Conservation (phyloP, 2,113 vertebrate genomes). For the Peromyscus californicus region DNA sequence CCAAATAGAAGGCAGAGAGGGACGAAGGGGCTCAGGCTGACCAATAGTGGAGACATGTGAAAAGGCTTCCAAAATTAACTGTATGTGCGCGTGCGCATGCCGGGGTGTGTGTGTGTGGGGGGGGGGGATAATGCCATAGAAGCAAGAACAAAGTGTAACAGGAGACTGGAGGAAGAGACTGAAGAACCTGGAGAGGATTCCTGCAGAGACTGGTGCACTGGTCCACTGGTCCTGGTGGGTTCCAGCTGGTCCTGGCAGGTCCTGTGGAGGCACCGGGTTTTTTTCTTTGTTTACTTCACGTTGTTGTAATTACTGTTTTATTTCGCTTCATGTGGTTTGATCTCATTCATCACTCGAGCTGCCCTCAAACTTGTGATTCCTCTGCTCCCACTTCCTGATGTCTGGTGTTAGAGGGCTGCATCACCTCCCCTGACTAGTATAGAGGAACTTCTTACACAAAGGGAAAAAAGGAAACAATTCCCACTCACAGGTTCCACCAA, state of each 20-base stretch:
- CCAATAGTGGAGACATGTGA: background rate
- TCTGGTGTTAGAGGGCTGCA: background rate
- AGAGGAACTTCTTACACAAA: background rate
- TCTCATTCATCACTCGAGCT: background rate
- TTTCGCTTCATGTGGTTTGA: background rate
- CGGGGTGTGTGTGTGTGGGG: background rate
- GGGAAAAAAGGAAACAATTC: background rate
- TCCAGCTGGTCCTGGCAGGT: background rate
- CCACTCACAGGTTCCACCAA: background rate
- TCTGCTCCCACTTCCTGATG: background rate
- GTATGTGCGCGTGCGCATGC: no score
- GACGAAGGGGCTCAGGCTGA: no score
- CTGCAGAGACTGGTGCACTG: background rate
- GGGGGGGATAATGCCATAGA: rapidly evolving
- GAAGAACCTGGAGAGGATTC: background rate
- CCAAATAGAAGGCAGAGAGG: background rate
- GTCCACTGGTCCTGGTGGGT: background rate
- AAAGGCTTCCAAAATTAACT: background rate
- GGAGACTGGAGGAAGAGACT: background rate
- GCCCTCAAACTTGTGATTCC: background rate
- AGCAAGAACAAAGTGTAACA: background rate
- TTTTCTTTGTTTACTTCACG: background rate
- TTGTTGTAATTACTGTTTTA: background rate
- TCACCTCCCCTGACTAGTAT: background rate
- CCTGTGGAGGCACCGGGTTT: no score